A percentile compares a stretch with the other conserved stretches of the same genome.
Conservation (phyloP, 2,888 invertebrate species). For the Mythimna impura region DNA sequence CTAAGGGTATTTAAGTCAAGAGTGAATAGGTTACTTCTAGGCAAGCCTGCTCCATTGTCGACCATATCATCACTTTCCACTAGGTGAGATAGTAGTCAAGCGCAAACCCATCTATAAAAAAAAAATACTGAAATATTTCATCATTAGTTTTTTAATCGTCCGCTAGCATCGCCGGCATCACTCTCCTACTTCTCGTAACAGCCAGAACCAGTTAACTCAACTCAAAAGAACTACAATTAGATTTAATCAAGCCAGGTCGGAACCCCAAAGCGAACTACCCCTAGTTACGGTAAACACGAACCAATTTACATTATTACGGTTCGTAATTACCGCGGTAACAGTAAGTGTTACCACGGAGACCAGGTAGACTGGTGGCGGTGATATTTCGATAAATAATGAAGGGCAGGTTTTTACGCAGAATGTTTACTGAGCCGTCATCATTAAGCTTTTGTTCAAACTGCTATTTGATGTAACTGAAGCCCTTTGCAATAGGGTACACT, state of each 20-base stretch:
- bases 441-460: not conserved
- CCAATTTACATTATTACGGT: conserved; percentile 68
- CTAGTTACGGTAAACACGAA: conserved; percentile 67
- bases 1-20: no score
- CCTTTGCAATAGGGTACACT: no score
- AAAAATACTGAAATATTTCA: no score
- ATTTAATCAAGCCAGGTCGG: conserved; percentile 54
- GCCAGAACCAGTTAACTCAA: conserved; percentile 16
- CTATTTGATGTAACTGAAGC: no score
- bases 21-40: no score
- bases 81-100: no score
- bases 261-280: conserved; percentile 65
- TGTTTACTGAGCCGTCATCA: conserved; percentile 18
- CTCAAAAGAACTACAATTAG: conserved; percentile 54
- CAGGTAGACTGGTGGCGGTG: conserved; percentile 51
- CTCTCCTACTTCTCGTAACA: not conserved
- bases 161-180: not conserved
- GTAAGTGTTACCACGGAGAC: conserved; percentile 67
- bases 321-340: conserved; percentile 64
- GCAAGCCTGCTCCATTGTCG: not conserved
- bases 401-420: conserved; percentile 7
- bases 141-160: no score
- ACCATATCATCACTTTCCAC: not conserved
- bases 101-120: no score
- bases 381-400: conserved; percentile 56